Conservation (phyloP, 1,140 invertebrate genomes). For the Drosophila punjabiensis region DNA sequence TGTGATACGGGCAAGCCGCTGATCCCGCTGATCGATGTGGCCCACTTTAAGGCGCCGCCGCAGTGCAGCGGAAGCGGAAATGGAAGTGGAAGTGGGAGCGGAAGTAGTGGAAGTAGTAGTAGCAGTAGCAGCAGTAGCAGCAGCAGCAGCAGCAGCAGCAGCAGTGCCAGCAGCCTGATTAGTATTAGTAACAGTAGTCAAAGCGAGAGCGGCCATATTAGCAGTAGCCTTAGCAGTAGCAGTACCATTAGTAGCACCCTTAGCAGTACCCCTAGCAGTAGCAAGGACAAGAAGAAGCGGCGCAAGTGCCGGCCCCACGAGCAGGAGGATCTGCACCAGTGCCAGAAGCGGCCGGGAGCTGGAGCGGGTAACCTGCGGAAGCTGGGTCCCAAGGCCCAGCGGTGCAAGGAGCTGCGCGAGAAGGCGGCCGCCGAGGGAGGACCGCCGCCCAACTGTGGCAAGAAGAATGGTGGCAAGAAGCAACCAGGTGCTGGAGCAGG, state of each 20-base stretch:
- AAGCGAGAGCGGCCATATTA: constrained; percentile 77
- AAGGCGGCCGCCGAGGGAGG: constrained; percentile 44
- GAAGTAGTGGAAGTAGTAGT: constrained; percentile 36
- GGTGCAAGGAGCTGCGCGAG: constrained; percentile 59
- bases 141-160: constrained; percentile 62
- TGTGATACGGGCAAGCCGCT: constrained; percentile 85
- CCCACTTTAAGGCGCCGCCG: constrained; percentile 70
- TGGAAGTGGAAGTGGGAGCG: constrained; percentile 42
- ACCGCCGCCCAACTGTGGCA: constrained; percentile 64
- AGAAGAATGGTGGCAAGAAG: constrained; percentile 42
- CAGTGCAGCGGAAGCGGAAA: constrained; percentile 61
- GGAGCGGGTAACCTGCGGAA: constrained; percentile 54
- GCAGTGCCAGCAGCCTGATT: constrained; percentile 75
- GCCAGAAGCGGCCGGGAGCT: constrained; percentile 45
- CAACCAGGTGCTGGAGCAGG: background rate
- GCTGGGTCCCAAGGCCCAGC: constrained; percentile 60
- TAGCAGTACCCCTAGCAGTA: constrained; percentile 52
- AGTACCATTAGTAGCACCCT: constrained; percentile 55
- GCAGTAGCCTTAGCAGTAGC: constrained; percentile 62
- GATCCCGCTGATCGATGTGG: constrained; percentile 75
- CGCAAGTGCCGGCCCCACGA: constrained; percentile 69
- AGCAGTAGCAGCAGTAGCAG: constrained; percentile 42
- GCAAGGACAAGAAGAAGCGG: constrained; percentile 52
- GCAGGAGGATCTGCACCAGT: constrained; percentile 74
- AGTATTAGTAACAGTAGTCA: constrained; percentile 83